Evolutionary conservation across 2,888 invertebrate species (phyloP), one percentile per base, ranked within the genome.

Genomic region (Cosmopolites sordidus): DNA sequence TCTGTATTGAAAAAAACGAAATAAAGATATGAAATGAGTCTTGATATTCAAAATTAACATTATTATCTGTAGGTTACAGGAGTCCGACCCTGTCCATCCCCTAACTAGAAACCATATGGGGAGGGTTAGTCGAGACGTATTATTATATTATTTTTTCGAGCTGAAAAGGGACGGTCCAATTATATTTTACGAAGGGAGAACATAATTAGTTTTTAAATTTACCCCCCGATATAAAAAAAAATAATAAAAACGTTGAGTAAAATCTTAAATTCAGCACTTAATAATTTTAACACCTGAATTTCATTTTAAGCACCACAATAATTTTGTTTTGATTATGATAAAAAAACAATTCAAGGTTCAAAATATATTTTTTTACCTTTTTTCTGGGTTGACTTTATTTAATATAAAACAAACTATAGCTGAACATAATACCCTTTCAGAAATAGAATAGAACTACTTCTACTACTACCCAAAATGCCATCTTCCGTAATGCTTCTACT

Each of bases 151-250:
- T 57, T 57, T 57, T 57, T 55, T 55, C 51, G 47, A 37, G 53
- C 48, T 43, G 37, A 43, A 44, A 30, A 51, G 50, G 53, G 46
- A 46, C 48, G 53, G 44, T 40, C 43, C 51, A 47, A 72, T 72
- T 72, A 69, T 69, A 67, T 71, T 71, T 50, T 37, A 69, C 66
- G 64, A 66, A 60, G 61, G 63, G 64, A 67, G 68, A 66, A 62
- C 68, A 69, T 71, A 72, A 72, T 72, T 72, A 71, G 69, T 71
- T 72, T 72, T 72, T 71, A 72, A 72, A 71, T 66, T 68, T 54
- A 63, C 64, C 64, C 62, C 61, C 55, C 11, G 33, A 22, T 22
- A 22, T 8, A 22, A 5, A 22, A 22, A 22, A 22, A 22, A 22
- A 22, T 22, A 8, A 8, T n/a, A n/a, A 22, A 22, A 22, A 5